Percentiles rank a stretch among this genome's conserved stretches.
Evolutionary conservation across 2,797 vertebrate species (phyloP).

Genomic region (Chaenodraco wilsoni): DNA sequence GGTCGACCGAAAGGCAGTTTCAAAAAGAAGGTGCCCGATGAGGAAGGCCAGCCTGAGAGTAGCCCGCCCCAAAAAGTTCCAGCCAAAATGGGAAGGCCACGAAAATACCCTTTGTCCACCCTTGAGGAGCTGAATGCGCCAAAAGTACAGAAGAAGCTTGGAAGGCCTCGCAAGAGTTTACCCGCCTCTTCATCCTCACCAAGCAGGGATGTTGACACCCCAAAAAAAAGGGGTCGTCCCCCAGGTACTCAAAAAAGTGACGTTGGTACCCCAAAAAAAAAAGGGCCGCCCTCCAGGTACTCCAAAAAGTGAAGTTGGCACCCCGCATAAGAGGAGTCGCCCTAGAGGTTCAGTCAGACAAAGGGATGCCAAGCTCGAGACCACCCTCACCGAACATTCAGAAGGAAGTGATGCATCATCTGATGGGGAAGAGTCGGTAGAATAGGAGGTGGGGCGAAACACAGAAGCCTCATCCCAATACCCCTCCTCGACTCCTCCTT

Average conservation of each 20-base stretch:
- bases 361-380: constrained; percentile 9
- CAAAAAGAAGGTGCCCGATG: constrained; percentile 63
- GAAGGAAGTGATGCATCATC: background rate
- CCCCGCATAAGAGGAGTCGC: constrained; percentile 65
- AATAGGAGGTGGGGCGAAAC: constrained; percentile 8
- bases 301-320: constrained; percentile 16
- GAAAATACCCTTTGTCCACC: constrained; percentile 76
- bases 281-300: constrained; percentile 57
- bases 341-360: constrained; percentile 21
- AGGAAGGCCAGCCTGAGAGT: constrained; percentile 54
- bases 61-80: constrained; percentile 68
- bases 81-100: constrained; percentile 75
- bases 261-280: constrained; percentile 54
- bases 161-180: constrained; percentile 73
- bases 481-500: too few species aligned
- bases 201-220: constrained; percentile 9
- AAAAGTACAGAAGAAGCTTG: constrained; percentile 81
- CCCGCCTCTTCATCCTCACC: background rate
- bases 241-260: constrained; percentile 29
- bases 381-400: background rate
- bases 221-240: constrained; percentile 70
- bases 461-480: too few species aligned
- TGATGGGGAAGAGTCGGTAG: background rate
- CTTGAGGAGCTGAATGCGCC: constrained; percentile 75
- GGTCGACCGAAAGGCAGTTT: constrained; percentile 79